Evolutionary conservation across 2,888 invertebrate genomes (phyloP), one percentile per base, ranked within the genome.

Genomic region (Spialia ferax): DNA sequence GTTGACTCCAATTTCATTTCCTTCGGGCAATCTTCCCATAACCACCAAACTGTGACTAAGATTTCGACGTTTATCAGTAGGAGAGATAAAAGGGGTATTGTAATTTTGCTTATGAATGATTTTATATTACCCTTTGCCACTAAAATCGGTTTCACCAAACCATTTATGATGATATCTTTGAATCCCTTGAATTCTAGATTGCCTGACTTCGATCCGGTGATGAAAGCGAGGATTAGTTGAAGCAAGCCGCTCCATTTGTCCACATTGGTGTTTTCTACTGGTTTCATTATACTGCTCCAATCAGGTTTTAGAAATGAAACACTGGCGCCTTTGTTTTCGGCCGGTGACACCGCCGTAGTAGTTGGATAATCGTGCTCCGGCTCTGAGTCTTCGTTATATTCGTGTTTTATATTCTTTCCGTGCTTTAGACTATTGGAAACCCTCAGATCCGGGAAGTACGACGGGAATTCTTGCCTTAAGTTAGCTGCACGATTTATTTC

Each of bases 1-100:
- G 23, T 60, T 38, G 59, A 60, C 38, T 38, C 65, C 35, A 59
- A 35, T 59, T 65, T 59, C 70, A 74, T 80, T 73, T 86, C 86
- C 35, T 77, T 75, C 1, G 86, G 83, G 72, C 93, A 90, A 50
- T 93, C 93, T 55, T 94, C 94, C 94, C 94, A 94, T 45, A 94
- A 69, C 93, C 94, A 94, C 94, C 94, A 94, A 1, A 92, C 77
- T 7, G 86, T 86, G 11, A 92, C 76, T 71, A 94, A 75, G 29
- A 94, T 85, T 71, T 94, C 91, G 38, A 91, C 68, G 75, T 94
- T 93, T 13, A 94, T 89, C 68, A 92, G 79, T 20, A 93, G 54
- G 67, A 94, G 74, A 10, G 87, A 78, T 73, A 94, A 80, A 56
- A 93, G 70, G 42, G 94, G 94, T n/a, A 94, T 85, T 3, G 87